A percentile compares a stretch with the other conserved stretches of the same genome.
Evolutionary conservation across 1,140 invertebrate genomes (phyloP).

Genomic region (Trichonephila clavata): DNA sequence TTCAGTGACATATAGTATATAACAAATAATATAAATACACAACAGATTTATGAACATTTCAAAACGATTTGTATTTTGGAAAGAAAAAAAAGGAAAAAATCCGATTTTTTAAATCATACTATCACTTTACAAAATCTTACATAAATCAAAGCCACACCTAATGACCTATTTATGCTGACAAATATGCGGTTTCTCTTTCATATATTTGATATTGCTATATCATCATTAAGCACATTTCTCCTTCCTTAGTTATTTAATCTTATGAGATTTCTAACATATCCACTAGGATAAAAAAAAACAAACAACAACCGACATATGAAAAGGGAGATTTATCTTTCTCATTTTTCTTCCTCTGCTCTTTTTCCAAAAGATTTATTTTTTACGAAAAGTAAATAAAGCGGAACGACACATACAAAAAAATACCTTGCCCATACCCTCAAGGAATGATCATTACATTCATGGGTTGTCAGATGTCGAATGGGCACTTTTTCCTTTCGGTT

Average conservation of each 20-base stretch:
- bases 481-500: constrained; percentile 1
- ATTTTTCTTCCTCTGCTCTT: not conserved
- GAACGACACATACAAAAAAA: too few relatives aligned
- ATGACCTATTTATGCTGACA: not conserved
- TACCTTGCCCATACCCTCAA: not conserved
- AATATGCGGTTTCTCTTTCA: not conserved
- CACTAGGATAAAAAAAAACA: not conserved
- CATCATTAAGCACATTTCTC: not conserved
- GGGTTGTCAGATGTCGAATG: not conserved
- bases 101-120: too few relatives aligned
- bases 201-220: not conserved
- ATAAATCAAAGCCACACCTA: not conserved
- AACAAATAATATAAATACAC: too few relatives aligned
- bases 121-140: too few relatives aligned
- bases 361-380: not conserved
- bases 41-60: too few relatives aligned
- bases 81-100: too few relatives aligned
- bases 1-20: too few relatives aligned
- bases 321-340: constrained; percentile 10
- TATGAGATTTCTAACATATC: not conserved
- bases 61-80: too few relatives aligned
- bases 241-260: not conserved
- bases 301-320: not conserved
- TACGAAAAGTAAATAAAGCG: constrained; percentile 45
- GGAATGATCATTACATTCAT: constrained; percentile 49